Conservation (phyloP, 2,113 vertebrate species). For the Uria lomvia region DNA sequence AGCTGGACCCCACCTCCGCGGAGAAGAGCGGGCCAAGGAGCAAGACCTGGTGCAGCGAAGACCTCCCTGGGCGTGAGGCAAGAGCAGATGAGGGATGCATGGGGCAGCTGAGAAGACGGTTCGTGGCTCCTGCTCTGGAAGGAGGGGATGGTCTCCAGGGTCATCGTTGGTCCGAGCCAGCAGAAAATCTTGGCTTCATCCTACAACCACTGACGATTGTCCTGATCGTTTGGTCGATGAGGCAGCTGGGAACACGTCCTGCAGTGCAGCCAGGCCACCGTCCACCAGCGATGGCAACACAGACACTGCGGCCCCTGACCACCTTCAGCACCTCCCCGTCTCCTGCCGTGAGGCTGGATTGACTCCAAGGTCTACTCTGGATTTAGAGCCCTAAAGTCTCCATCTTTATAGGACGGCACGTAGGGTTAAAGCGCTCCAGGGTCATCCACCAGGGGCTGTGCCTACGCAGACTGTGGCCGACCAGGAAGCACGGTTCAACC, state of each 20-base stretch:
- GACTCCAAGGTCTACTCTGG: neutral
- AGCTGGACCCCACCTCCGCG: neutral
- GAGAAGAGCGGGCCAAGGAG: neutral
- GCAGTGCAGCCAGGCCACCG: neutral
- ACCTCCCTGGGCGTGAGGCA: fast-evolving
- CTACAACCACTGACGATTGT: fast-evolving
- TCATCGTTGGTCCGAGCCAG: neutral
- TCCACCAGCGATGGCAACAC: neutral
- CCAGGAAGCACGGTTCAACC: neutral
- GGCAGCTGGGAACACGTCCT: neutral
- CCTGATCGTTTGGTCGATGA: fast-evolving
- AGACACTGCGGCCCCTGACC: fast-evolving
- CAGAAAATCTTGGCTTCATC: neutral
- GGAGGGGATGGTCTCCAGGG: neutral
- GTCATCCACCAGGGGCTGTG: neutral
- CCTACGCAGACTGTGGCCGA: neutral
- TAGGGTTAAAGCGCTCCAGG: neutral
- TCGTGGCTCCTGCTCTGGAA: neutral
- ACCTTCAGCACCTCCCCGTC: neutral
- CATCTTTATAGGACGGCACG: fast-evolving
- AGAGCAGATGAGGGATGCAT: neutral
- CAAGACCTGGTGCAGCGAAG: neutral
- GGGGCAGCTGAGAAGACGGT: neutral
- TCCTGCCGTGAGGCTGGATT: fast-evolving
- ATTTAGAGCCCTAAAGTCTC: neutral